Evolutionary conservation across 2,888 invertebrate genomes (phyloP).

Genomic region (Onchidella celtica): DNA sequence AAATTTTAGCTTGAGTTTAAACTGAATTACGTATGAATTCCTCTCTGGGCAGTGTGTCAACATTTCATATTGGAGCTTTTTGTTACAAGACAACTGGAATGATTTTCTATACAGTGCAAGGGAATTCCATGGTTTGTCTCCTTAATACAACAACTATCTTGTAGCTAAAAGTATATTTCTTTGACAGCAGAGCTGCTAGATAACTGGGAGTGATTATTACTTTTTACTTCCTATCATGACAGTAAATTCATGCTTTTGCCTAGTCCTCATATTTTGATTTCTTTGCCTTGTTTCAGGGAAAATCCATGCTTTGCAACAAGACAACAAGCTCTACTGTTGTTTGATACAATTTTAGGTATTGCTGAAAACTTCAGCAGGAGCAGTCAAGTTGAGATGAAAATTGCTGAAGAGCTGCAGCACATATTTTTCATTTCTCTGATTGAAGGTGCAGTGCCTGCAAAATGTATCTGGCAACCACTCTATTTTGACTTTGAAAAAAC

Average conservation of each 20-base stretch:
- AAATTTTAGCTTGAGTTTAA: too few species aligned
- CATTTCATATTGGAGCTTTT: too few species aligned
- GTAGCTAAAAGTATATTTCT: too few species aligned
- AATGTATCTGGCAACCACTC: slow-evolving; percentile 2
- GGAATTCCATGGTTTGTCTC: too few species aligned
- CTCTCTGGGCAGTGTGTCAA: too few species aligned
- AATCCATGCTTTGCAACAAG: slow-evolving; percentile 41
- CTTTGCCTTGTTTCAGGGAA: neutral
- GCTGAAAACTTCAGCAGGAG: neutral
- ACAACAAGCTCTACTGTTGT: slow-evolving; percentile 13
- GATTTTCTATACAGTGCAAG: too few species aligned
- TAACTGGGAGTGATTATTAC: too few species aligned
- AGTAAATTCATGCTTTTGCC: neutral
- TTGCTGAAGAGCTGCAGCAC: neutral
- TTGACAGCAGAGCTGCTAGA: too few species aligned
- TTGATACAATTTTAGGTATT: slow-evolving; percentile 19
- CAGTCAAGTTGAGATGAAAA: neutral
- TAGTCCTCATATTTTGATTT: neutral
- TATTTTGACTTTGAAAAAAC: slow-evolving; percentile 41
- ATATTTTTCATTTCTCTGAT: slow-evolving; percentile 15
- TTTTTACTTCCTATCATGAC: neutral
- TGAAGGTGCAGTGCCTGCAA: neutral
- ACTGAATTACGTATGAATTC: too few species aligned
- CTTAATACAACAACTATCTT: too few species aligned
- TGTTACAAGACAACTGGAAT: too few species aligned